phyloP scores from a whole-genome alignment of 30 jellyfish, hydroid and myxozoan species.

The Mastigias papua region DNA sequence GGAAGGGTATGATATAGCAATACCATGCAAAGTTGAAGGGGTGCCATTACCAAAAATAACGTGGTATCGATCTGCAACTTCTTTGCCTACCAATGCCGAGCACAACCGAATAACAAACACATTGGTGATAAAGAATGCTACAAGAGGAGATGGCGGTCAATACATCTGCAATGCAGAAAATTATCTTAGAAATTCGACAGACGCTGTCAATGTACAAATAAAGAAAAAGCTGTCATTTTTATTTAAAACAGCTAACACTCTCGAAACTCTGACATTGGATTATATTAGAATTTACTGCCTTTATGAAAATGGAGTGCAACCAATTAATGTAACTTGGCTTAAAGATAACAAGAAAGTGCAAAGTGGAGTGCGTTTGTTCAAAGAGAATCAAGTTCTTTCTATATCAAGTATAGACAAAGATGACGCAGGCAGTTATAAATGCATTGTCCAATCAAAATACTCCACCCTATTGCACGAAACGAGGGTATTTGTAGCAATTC shows the following conservation, averaged over 20 bases:
- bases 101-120: neutral
- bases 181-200: conserved; percentile 6
- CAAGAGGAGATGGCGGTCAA: conserved; percentile 19
- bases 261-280: neutral
- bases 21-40: conserved; percentile 44
- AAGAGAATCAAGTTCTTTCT: neutral
- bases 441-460: neutral
- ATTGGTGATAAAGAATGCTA: neutral
- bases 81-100: neutral
- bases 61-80: conserved; percentile 2
- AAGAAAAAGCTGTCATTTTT: conserved; percentile 15
- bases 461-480: neutral
- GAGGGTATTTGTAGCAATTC: neutral
- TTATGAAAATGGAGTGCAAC: conserved; percentile 21
- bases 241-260: neutral
- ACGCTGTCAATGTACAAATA: neutral
- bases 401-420: neutral
- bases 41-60: conserved; percentile 7
- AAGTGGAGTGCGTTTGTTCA: neutral
- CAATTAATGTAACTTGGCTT: conserved; percentile 14
- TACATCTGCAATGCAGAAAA: conserved; percentile 54
- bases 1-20: conserved; percentile 22
- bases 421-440: conserved; percentile 18
- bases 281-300: conserved; percentile 5
- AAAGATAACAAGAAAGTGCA: conserved; percentile 16